A percentile compares a stretch with the other conserved stretches of the same genome.
These are phyloP conservation scores for Eumaeus atala DNA, from an alignment of 1,140 invertebrate genomes.

Conservation along the genomic window DNA sequence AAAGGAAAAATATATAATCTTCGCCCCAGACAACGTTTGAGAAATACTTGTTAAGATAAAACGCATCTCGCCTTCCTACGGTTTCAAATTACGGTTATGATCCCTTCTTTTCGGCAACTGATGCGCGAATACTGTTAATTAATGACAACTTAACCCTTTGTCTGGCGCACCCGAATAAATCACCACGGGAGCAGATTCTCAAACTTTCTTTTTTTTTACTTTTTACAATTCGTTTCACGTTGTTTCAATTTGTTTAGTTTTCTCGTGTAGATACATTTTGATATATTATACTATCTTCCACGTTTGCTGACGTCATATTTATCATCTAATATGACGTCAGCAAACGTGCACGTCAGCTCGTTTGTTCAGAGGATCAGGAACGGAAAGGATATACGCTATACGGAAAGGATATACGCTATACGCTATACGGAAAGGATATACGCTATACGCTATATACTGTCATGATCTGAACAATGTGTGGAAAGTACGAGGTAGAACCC, in stretches of 20 bases:
- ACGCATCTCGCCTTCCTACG: neutral
- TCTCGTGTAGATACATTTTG: too few relatives aligned
- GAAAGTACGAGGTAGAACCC: too few relatives aligned
- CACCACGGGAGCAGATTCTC: constrained; percentile 31
- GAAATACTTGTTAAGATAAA: constrained; percentile 24
- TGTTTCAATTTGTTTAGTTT: neutral
- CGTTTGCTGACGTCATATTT: too few relatives aligned
- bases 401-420: too few relatives aligned
- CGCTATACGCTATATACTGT: too few relatives aligned
- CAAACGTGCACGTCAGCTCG: too few relatives aligned
- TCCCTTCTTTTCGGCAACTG: constrained; percentile 35
- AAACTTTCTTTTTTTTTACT: constrained; percentile 27
- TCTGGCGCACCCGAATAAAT: constrained; percentile 50
- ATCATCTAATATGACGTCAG: too few relatives aligned
- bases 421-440: too few relatives aligned
- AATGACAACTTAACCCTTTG: constrained; percentile 42
- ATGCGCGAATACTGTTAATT: constrained; percentile 39
- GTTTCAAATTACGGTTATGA: constrained; percentile 29
- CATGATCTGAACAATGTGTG: too few relatives aligned
- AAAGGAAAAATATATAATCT: constrained; percentile 37
- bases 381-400: too few relatives aligned
- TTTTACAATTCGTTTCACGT: neutral
- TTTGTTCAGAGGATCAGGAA: too few relatives aligned
- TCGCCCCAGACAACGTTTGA: constrained; percentile 22
- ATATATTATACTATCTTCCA: too few relatives aligned